Percentiles rank a stretch among this genome's conserved stretches.
Evolutionary conservation across 1,140 invertebrate species (phyloP).

Genomic region (Neocloeon triangulifer): DNA sequence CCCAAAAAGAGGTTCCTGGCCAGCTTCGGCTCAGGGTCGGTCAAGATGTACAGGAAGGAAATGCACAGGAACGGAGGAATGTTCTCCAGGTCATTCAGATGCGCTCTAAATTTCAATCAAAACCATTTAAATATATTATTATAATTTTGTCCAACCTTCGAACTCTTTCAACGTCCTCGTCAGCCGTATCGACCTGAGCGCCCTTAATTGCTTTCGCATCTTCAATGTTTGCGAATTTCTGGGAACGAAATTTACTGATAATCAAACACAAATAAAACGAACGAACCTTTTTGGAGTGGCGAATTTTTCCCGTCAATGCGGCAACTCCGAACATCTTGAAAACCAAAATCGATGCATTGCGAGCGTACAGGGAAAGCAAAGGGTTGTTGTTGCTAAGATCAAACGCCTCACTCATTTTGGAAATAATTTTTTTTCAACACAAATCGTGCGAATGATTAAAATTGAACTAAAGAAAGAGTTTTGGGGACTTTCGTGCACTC

Average conservation of each 20-base stretch:
- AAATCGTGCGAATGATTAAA: too few relatives aligned
- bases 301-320: conserved; percentile 22
- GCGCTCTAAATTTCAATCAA: conserved; percentile 24
- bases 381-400: too few relatives aligned
- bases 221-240: neutral
- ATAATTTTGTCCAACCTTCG: conserved; percentile 1
- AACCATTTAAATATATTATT: conserved; percentile 3
- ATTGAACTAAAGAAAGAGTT: too few relatives aligned
- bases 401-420: too few relatives aligned
- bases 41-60: conserved; percentile 32
- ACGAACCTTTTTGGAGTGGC: conserved; percentile 31
- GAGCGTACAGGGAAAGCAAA: conserved; percentile 25
- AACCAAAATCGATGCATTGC: conserved; percentile 29
- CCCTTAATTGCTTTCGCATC: neutral
- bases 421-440: too few relatives aligned
- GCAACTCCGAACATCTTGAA: conserved; percentile 34
- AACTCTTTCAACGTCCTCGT: conserved; percentile 1
- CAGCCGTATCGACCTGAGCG: neutral
- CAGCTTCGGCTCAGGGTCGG: conserved; percentile 22
- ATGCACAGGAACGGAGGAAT: conserved; percentile 34
- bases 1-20: conserved; percentile 31
- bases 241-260: conserved; percentile 8
- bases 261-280: neutral
- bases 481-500: too few relatives aligned
- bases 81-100: conserved; percentile 47